phyloP scores from a whole-genome alignment of 1,140 invertebrate species.

The Trinorchestia longiramus region DNA sequence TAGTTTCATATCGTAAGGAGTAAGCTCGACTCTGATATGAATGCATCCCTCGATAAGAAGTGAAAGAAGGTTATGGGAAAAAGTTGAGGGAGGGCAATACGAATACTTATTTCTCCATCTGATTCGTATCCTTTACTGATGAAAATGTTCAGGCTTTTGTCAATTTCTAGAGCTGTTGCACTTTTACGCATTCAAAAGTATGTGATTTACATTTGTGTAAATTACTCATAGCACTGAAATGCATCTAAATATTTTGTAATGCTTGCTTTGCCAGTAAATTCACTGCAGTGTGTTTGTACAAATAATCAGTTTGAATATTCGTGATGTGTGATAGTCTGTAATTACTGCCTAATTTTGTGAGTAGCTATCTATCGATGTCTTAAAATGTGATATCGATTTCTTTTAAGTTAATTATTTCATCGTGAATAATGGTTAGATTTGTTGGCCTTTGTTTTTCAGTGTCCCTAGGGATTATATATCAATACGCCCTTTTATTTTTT shows the following conservation, averaged over 20 bases:
- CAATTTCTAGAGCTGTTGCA: background rate
- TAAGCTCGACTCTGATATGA: too few relatives aligned
- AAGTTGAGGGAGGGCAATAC: too few relatives aligned
- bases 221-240: background rate
- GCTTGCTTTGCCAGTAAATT: background rate
- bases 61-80: too few relatives aligned
- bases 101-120: too few relatives aligned
- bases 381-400: background rate
- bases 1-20: too few relatives aligned
- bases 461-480: background rate
- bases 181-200: background rate
- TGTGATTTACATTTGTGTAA: background rate
- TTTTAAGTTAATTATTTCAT: background rate
- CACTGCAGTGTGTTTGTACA: background rate
- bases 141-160: background rate
- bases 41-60: too few relatives aligned
- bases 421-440: background rate
- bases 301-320: background rate
- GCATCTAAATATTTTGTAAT: background rate
- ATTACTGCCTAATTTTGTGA: background rate
- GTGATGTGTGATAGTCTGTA: background rate
- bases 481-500: background rate
- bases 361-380: background rate
- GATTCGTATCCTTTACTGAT: background rate
- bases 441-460: background rate